phyloP scores from a whole-genome alignment of 2,888 invertebrate species.

The Herminia tarsipennalis region DNA sequence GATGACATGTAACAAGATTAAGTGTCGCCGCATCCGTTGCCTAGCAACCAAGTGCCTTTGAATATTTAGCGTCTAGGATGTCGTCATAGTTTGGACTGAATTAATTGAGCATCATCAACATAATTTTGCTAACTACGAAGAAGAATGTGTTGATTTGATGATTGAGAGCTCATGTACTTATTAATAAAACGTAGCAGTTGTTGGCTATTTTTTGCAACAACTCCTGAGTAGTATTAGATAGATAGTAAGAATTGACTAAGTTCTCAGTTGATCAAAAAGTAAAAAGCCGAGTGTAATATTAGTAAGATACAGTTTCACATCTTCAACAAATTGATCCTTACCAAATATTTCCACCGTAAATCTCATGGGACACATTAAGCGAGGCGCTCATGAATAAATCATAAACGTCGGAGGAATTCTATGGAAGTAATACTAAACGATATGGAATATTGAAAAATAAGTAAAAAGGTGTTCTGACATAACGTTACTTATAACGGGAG shows the following conservation, averaged over 20 bases:
- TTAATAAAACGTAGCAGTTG: too few relatives aligned
- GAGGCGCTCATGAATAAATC: constrained; percentile 27
- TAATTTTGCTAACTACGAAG: background rate
- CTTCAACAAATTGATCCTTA: constrained; percentile 4
- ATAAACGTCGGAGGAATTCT: constrained; percentile 12
- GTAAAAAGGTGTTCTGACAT: too few relatives aligned
- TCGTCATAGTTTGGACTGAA: constrained; percentile 31
- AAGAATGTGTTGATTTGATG: too few relatives aligned
- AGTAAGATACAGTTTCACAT: background rate
- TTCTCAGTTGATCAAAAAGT: too few relatives aligned
- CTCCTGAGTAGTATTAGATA: too few relatives aligned
- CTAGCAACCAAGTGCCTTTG: constrained; percentile 32
- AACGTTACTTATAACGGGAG: too few relatives aligned
- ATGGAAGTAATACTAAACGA: constrained; percentile 4
- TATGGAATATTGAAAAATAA: too few relatives aligned
- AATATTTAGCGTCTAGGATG: constrained; percentile 31
- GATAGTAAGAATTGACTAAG: too few relatives aligned
- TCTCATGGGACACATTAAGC: constrained; percentile 16
- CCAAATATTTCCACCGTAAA: constrained; percentile 15
- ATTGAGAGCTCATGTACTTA: too few relatives aligned
- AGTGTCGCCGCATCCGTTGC: constrained; percentile 28
- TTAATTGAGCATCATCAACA: constrained; percentile 29
- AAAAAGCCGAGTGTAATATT: too few relatives aligned
- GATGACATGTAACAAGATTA: constrained; percentile 42
- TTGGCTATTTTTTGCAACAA: too few relatives aligned